Evolutionary conservation across 1,140 invertebrate species (phyloP), one percentile per base, ranked within the genome.

Genomic region (Epicauta chinensis): DNA sequence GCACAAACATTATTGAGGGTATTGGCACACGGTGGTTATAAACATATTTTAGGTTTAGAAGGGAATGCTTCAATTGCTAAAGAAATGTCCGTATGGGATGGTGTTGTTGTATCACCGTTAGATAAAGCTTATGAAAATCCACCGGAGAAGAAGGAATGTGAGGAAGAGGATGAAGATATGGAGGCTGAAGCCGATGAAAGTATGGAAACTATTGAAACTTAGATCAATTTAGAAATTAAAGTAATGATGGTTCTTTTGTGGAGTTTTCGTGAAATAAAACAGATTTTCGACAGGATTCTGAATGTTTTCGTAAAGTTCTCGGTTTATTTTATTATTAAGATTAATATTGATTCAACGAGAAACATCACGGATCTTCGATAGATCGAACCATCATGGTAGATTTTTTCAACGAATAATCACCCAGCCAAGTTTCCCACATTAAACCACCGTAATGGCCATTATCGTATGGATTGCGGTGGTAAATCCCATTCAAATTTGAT

Each of bases 51-150:
- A 0, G 93, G 91, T 0, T 76, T 82, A 47, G 81, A 87, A 62
- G 79, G 82, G 1, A 77, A 80, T 55, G 77, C 79, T 35, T 79
- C 78, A 37, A 86, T 91, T 58, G 86, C 89, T 1, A 85, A 83
- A 3, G 91, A 89, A 68, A 88, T 89, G 77, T 86, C 89, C 16
- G 89, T 96, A 6, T 97, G 92, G 92, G 86, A 94, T 67, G 93
- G 91, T 0, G 90, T 97, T 2, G 91, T 96, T 4, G 91, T 97
- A 0, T 91, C 90, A 11, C 93, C 93, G 0, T 77, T 94, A 3
- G 90, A 91, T 37, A 86, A 90, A 60, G 93, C 92, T 0, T 98
- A 95, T 70, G 89, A 93, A 59, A 74, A 74, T 51, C 75, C 73
- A 2, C 66, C 69, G 2, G 74, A 77, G 48, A 76, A 75, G 55